phyloP scores from a whole-genome alignment of 2,888 invertebrate species.

The Caprella mutica region DNA sequence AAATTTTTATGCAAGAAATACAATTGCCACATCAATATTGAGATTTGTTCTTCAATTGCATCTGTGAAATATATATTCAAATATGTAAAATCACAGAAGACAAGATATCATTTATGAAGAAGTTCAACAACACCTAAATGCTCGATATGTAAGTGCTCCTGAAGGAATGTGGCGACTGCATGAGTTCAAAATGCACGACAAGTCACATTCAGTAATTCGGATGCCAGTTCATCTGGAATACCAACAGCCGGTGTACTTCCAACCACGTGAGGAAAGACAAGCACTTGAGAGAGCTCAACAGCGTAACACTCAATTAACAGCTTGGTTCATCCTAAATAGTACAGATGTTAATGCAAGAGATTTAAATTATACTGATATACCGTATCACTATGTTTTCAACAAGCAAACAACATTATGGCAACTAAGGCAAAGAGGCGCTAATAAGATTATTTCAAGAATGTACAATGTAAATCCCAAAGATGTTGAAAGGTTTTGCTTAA shows the following conservation, averaged over 20 bases:
- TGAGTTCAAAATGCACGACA: conserved; percentile 36
- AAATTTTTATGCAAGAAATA: not conserved
- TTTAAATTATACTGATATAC: conserved; percentile 15
- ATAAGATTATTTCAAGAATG: not conserved
- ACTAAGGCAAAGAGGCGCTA: not conserved
- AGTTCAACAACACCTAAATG: no score
- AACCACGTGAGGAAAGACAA: not conserved
- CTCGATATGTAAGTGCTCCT: conserved; percentile 23
- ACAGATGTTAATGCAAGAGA: conserved; percentile 17
- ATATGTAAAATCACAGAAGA: no score
- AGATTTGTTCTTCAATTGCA: no score
- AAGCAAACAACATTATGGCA: not conserved
- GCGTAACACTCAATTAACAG: conserved; percentile 17
- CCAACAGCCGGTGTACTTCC: conserved; percentile 34
- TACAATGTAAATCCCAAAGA: not conserved
- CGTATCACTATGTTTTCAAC: conserved; percentile 12
- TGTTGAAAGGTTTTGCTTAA: not conserved
- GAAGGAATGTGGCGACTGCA: conserved; percentile 36
- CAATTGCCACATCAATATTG: not conserved
- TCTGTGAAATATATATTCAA: no score
- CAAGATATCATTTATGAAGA: not conserved
- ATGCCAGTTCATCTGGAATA: conserved; percentile 35
- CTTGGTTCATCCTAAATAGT: conserved; percentile 33
- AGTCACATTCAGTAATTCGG: conserved; percentile 31
- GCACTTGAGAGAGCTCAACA: not conserved